Conservation (phyloP, 2,113 vertebrate species). For the Andinoacara biseriatus region DNA sequence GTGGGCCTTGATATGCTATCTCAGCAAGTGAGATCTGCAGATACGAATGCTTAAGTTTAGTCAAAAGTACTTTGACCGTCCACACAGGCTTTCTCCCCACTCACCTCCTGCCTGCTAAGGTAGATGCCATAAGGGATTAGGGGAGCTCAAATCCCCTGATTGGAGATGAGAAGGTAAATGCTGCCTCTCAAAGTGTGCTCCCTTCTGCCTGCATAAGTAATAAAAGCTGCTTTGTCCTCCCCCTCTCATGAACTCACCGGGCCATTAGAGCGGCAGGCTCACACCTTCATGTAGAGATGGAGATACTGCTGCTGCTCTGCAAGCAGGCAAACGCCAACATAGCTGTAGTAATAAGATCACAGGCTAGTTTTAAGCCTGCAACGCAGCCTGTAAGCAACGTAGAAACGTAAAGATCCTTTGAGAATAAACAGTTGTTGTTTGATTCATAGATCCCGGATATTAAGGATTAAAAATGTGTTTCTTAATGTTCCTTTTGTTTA, state of each 20-base stretch:
- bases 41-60: slow-evolving; percentile 44
- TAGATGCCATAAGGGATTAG: slow-evolving; percentile 78
- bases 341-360: not conserved
- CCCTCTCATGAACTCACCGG: slow-evolving; percentile 34
- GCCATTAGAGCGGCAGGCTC: slow-evolving; percentile 8
- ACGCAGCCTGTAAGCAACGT: not conserved
- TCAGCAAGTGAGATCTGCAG: slow-evolving; percentile 34
- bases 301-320: not conserved
- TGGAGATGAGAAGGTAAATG: slow-evolving; percentile 68
- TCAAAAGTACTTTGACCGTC: slow-evolving; percentile 53
- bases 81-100: slow-evolving; percentile 15
- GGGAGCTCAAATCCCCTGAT: slow-evolving; percentile 63
- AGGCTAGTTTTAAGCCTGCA: not conserved
- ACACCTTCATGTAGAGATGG: slow-evolving; percentile 28
- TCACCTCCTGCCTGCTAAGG: slow-evolving; percentile 37
- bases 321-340: not conserved
- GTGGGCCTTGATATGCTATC: slow-evolving; percentile 8
- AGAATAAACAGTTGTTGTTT: not conserved
- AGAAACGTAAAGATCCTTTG: not conserved
- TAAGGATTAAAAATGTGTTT: not conserved
- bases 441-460: not conserved
- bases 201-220: slow-evolving; percentile 46
- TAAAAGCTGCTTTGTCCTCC: slow-evolving; percentile 76
- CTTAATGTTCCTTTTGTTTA: not conserved
- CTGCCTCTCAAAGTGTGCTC: slow-evolving; percentile 56